Evolutionary conservation across 1,140 invertebrate species (phyloP).

Genomic region (Frieseomelitta varia): DNA sequence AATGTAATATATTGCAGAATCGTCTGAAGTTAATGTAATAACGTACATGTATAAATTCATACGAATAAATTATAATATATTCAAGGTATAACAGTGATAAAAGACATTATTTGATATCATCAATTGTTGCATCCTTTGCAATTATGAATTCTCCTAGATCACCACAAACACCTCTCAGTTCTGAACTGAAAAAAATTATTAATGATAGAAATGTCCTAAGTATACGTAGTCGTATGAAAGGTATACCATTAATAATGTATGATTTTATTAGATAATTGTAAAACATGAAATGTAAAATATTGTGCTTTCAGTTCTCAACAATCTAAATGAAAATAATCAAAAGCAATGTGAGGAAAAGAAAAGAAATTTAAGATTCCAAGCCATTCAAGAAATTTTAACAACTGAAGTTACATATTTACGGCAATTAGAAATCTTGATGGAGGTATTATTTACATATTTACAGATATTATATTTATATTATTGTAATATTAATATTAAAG

Average conservation of each 20-base stretch:
- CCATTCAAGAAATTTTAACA: slow-evolving; percentile 87
- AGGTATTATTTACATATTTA: slow-evolving; percentile 76
- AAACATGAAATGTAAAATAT: slow-evolving; percentile 20
- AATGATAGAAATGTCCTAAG: slow-evolving; percentile 85
- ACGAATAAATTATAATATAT: neutral
- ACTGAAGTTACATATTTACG: slow-evolving; percentile 88
- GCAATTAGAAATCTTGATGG: slow-evolving; percentile 86
- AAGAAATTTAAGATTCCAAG: slow-evolving; percentile 81
- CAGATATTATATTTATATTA: slow-evolving; percentile 8
- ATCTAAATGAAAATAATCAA: slow-evolving; percentile 80
- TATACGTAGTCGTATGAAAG: slow-evolving; percentile 84
- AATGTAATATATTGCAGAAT: neutral
- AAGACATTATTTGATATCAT: neutral
- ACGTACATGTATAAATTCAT: neutral
- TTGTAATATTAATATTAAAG: neutral
- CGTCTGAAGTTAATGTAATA: neutral
- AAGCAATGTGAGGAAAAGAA: slow-evolving; percentile 79
- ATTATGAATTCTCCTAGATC: slow-evolving; percentile 77
- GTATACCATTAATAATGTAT: slow-evolving; percentile 50
- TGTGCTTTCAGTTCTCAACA: slow-evolving; percentile 79
- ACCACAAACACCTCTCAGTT: slow-evolving; percentile 83
- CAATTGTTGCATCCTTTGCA: neutral
- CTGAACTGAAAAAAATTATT: slow-evolving; percentile 84
- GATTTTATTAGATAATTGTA: slow-evolving; percentile 37
- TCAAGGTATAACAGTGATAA: neutral